Evolutionary conservation across 2,797 vertebrate genomes (phyloP), one percentile per base, ranked within the genome.

Genomic region (Anabas testudineus): DNA sequence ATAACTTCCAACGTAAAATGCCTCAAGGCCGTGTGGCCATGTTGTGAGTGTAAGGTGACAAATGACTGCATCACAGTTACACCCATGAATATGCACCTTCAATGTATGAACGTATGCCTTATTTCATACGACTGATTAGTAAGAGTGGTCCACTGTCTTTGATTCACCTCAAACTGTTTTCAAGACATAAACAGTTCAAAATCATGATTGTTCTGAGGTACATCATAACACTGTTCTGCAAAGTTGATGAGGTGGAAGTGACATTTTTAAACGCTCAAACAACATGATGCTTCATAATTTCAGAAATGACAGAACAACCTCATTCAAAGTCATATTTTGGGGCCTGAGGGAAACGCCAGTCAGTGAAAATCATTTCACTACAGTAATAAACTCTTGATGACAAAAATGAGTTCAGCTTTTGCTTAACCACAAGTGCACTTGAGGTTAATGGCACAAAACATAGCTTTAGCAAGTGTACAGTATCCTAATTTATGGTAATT

Each of bases 391-490:
- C 15, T 54, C n/a, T 5, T 22, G 32, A 69, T 59, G 30, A 56
- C 43, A 53, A 62, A 53, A 62, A 71, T 64, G 21, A 67, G 30
- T 53, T 59, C 0, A 46, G 49, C 16, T 60, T 15, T 69, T 74
- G 74, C 21, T 16, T 19, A 48, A 42, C 66, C 32, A 76, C 45
- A 85, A 92, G 84, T 87, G 58, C 88, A 87, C 85, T 85, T 73
- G 46, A 81, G 81, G 85, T 85, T 74, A 73, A 55, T 85, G 84
- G 82, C 82, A 87, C 77, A 68, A 63, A 74, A 32, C 18, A 67
- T 0, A 46, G 45, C 48, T 63, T 76, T 3, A 67, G 41, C 42
- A 49, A 49, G 18, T 32, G 26, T 18, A 60, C 21, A 51, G 41
- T 51, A 5, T 68, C 37, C 57, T 39, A 51, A 63, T 63, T 45